Percentiles rank a stretch among this genome's conserved stretches.
phyloP scores from a whole-genome alignment of 1,140 invertebrate species.

The Cylas formicarius region DNA sequence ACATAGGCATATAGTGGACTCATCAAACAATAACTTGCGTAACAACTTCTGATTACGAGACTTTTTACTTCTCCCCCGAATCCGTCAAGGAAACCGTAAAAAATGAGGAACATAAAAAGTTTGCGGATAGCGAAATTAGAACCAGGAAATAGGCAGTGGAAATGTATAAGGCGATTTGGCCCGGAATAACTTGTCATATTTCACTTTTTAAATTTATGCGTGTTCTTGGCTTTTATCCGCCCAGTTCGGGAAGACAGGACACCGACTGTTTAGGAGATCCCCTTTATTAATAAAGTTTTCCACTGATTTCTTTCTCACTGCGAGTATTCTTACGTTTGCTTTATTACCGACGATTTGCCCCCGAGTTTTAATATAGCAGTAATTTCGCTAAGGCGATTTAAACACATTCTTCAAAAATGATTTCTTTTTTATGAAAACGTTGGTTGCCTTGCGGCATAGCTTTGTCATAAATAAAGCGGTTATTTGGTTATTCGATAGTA shows the following conservation, averaged over 20 bases:
- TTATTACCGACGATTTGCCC: slow-evolving; percentile 6
- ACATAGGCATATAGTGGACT: too few species aligned
- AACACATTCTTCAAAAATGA: too few species aligned
- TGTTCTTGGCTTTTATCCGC: slow-evolving; percentile 6
- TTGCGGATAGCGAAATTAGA: slow-evolving; percentile 24
- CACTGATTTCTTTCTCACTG: slow-evolving; percentile 12
- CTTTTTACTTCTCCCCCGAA: too few species aligned
- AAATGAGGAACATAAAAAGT: slow-evolving; percentile 23
- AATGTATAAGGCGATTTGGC: slow-evolving; percentile 24
- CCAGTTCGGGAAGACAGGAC: slow-evolving; percentile 2
- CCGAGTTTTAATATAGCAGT: too few species aligned
- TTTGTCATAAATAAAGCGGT: too few species aligned
- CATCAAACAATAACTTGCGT: too few species aligned
- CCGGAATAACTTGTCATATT: slow-evolving; percentile 24
- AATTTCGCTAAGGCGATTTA: too few species aligned
- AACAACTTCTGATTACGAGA: too few species aligned
- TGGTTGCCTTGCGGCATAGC: too few species aligned
- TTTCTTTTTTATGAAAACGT: too few species aligned
- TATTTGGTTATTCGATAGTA: too few species aligned
- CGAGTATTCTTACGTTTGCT: not conserved
- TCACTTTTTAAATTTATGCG: slow-evolving; percentile 25
- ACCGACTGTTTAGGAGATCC: slow-evolving; percentile 8
- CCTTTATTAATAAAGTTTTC: slow-evolving; percentile 24
- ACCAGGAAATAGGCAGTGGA: slow-evolving; percentile 21
- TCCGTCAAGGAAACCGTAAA: slow-evolving; percentile 18